phyloP scores from a whole-genome alignment of 2,888 invertebrate genomes.

The Diogma glabrata region DNA sequence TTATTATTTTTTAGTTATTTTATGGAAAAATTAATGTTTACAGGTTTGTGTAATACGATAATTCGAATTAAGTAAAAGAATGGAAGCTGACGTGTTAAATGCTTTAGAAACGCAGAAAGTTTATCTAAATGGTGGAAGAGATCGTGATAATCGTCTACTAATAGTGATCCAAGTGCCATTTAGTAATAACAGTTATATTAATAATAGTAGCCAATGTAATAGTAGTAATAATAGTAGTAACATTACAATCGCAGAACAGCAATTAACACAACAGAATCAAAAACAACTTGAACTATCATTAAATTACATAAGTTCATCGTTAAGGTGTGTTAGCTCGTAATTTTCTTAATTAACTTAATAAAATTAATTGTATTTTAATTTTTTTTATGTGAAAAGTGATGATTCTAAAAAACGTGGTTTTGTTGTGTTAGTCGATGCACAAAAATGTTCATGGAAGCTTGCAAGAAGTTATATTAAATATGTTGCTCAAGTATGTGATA shows the following conservation, averaged over 20 bases:
- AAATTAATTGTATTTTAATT: too few relatives aligned
- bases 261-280: too few relatives aligned
- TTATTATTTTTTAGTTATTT: too few relatives aligned
- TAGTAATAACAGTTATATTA: too few relatives aligned
- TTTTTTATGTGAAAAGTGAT: background rate
- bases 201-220: too few relatives aligned
- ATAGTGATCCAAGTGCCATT: constrained; percentile 48
- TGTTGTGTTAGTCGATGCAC: constrained; percentile 50
- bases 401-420: constrained; percentile 36
- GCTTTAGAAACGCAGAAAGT: constrained; percentile 47
- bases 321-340: constrained; percentile 31
- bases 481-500: constrained; percentile 41
- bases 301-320: constrained; percentile 32
- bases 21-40: too few relatives aligned
- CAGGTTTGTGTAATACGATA: too few relatives aligned
- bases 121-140: constrained; percentile 52
- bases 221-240: too few relatives aligned
- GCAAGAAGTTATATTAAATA: constrained; percentile 48
- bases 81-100: constrained; percentile 46
- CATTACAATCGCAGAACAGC: too few relatives aligned
- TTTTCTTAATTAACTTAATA: too few relatives aligned
- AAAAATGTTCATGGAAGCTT: constrained; percentile 49
- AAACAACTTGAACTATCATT: constrained; percentile 30
- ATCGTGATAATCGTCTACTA: constrained; percentile 50
- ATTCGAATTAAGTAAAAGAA: too few relatives aligned